Percentiles rank a stretch among this genome's conserved stretches.
These are phyloP conservation scores for Dasypus novemcinctus DNA, from an alignment of 2,113 vertebrate genomes.

Conservation along the genomic window DNA sequence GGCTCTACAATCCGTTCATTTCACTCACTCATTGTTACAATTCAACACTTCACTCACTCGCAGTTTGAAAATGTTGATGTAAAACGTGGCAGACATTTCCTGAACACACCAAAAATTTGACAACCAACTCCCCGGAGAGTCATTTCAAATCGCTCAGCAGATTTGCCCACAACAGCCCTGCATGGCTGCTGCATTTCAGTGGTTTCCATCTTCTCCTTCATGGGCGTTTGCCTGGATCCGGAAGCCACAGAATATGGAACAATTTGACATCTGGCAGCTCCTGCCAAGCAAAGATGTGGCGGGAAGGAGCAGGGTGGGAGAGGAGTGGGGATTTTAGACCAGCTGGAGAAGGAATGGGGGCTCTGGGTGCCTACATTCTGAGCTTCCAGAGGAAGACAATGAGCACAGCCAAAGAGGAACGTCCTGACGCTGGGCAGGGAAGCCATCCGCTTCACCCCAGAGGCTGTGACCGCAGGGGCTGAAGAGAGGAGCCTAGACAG, in stretches of 20 bases:
- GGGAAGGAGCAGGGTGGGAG: neutral
- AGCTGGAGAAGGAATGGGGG: neutral
- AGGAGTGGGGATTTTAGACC: neutral
- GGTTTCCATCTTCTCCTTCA: neutral
- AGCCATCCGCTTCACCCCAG: neutral
- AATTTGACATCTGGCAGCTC: constrained; percentile 36
- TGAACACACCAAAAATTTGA: constrained; percentile 71
- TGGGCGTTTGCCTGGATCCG: constrained; percentile 4
- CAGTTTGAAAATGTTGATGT: constrained; percentile 65
- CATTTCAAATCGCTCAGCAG: constrained; percentile 28
- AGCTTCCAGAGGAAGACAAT: neutral
- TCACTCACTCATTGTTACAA: constrained; percentile 44
- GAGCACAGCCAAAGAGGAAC: neutral
- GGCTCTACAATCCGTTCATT: neutral
- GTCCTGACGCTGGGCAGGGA: neutral
- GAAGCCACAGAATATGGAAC: constrained; percentile 47
- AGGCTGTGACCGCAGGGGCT: neutral
- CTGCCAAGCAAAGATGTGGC: neutral
- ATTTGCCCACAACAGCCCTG: constrained; percentile 21
- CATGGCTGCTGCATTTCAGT: neutral
- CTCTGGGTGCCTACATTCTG: neutral
- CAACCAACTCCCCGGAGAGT: constrained; percentile 53
- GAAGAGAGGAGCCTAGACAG: neutral
- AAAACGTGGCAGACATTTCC: constrained; percentile 76
- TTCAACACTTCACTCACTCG: constrained; percentile 60